phyloP scores from a whole-genome alignment of 2,113 vertebrate species.

The Notothenia coriiceps region DNA sequence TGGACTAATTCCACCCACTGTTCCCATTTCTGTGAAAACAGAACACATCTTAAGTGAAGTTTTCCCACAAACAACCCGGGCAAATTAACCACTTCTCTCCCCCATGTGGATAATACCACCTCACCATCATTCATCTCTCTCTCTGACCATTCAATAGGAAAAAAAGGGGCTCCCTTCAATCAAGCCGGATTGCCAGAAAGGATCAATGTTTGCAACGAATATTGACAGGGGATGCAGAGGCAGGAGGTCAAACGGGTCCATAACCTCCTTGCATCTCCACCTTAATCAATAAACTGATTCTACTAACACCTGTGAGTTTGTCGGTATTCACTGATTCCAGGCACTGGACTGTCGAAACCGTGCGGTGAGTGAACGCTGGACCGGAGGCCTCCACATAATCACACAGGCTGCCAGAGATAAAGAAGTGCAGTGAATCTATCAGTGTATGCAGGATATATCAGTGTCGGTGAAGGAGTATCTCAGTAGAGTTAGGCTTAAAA shows the following conservation, averaged over 20 bases:
- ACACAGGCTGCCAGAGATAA: conserved; percentile 50
- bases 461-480: conserved; percentile 4
- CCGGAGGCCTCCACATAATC: conserved; percentile 57
- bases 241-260: conserved; percentile 52
- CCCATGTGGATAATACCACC: conserved; percentile 2
- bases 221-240: conserved; percentile 36
- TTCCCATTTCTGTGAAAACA: neutral
- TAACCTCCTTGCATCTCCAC: conserved; percentile 18
- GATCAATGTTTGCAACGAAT: conserved; percentile 63
- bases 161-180: conserved; percentile 25
- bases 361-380: conserved; percentile 7
- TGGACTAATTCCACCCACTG: neutral
- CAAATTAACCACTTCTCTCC: neutral
- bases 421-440: conserved; percentile 20
- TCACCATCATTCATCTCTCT: conserved; percentile 22
- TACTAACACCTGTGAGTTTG: conserved; percentile 21
- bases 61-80: neutral
- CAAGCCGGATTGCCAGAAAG: conserved; percentile 31
- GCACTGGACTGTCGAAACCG: neutral
- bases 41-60: neutral
- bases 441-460: conserved; percentile 27
- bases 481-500: conserved; percentile 37
- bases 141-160: conserved; percentile 26
- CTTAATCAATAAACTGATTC: conserved; percentile 51
- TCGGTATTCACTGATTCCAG: conserved; percentile 21